phyloP scores from a whole-genome alignment of 2,113 vertebrate genomes.

The Cyprinus carpio region DNA sequence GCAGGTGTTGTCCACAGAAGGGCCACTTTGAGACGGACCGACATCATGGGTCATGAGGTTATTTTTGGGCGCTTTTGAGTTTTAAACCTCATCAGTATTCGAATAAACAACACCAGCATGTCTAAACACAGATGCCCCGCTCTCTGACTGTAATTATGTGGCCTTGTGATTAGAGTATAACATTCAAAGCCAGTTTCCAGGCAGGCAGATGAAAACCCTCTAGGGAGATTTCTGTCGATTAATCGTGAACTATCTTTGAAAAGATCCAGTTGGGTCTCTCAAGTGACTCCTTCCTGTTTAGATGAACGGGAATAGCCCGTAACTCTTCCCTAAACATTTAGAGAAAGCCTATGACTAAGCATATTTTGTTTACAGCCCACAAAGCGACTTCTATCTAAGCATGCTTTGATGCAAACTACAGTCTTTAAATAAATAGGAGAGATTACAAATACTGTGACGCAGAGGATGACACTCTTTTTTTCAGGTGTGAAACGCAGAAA shows the following conservation, averaged over 20 bases:
- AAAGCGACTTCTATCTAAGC: neutral
- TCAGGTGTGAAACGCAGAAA: slow-evolving; percentile 25
- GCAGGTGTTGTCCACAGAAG: slow-evolving; percentile 52
- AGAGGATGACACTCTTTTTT: neutral
- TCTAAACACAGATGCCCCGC: slow-evolving; percentile 24
- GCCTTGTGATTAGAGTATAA: neutral
- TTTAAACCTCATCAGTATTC: slow-evolving; percentile 44
- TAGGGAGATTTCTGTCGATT: neutral
- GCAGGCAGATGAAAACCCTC: neutral
- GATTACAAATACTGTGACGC: slow-evolving; percentile 28
- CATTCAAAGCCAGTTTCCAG: neutral
- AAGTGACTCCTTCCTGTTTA: slow-evolving; percentile 53
- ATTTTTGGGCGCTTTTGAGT: slow-evolving; percentile 36
- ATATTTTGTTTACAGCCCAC: slow-evolving; percentile 41
- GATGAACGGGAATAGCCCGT: neutral
- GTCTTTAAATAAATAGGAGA: slow-evolving; percentile 21
- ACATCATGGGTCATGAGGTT: slow-evolving; percentile 28
- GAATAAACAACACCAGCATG: slow-evolving; percentile 44
- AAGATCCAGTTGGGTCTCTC: neutral
- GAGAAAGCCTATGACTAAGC: slow-evolving; percentile 42
- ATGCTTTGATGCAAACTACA: slow-evolving; percentile 23
- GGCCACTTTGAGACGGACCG: neutral
- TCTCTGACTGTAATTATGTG: neutral
- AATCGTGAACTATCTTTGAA: neutral
- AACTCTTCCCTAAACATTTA: slow-evolving; percentile 49